A percentile compares a stretch with the other conserved stretches of the same genome.
phyloP scores from a whole-genome alignment of 2,113 vertebrate species.

The Tragelaphus imberbis region DNA sequence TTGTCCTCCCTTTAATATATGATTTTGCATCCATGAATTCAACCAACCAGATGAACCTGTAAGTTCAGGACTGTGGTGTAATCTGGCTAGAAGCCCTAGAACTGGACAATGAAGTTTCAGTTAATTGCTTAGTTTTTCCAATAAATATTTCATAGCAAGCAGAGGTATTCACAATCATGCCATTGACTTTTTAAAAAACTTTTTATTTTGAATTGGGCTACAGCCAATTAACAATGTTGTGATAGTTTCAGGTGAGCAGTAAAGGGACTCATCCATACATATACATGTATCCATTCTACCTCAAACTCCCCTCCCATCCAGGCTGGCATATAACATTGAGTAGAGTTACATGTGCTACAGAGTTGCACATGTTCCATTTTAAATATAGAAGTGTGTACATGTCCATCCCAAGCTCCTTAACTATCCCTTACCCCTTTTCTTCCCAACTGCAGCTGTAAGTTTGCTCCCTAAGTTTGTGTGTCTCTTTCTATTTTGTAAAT shows the following conservation, averaged over 20 bases:
- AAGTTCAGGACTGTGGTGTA: not conserved
- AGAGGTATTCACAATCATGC: not conserved
- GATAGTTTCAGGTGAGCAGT: not conserved
- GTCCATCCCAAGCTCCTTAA: not conserved
- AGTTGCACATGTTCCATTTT: not conserved
- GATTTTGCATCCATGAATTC: not conserved
- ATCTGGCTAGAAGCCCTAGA: constrained; percentile 33
- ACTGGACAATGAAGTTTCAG: not conserved
- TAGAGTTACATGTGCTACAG: not conserved
- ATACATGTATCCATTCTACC: not conserved
- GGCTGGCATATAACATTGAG: not conserved
- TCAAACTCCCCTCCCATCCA: not conserved
- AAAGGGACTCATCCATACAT: not conserved
- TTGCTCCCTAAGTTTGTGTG: not conserved
- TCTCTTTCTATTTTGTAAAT: not conserved
- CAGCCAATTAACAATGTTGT: not conserved
- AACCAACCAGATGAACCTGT: not conserved
- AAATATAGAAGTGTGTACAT: not conserved
- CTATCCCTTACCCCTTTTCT: not conserved
- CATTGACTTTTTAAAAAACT: not conserved
- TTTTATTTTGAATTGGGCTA: not conserved
- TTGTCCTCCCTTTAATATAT: not conserved
- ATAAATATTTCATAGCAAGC: constrained; percentile 4
- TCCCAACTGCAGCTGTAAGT: not conserved
- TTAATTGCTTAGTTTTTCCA: constrained; percentile 1